Percentiles rank a stretch among this genome's conserved stretches.
phyloP scores from a whole-genome alignment of 1,140 invertebrate species.

The Atta colombica region DNA sequence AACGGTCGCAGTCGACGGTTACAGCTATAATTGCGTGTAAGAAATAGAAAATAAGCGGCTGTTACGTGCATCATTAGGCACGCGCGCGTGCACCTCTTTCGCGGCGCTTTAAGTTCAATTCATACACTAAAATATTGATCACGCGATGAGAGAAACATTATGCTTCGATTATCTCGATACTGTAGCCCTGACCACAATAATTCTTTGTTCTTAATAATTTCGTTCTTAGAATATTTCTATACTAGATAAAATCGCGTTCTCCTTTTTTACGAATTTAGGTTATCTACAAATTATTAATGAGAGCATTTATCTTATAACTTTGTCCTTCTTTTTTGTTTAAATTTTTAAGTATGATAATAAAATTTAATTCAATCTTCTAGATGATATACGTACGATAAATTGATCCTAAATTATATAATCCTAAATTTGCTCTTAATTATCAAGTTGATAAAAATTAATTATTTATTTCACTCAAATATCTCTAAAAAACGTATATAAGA shows the following conservation, averaged over 20 bases:
- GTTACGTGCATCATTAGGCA: conserved; percentile 61
- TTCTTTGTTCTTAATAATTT: not conserved
- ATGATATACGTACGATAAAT: too few relatives aligned
- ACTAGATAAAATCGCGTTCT: not conserved
- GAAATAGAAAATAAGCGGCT: conserved; percentile 65
- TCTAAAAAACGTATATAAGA: not conserved
- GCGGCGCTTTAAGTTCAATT: conserved; percentile 31
- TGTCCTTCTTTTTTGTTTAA: not conserved
- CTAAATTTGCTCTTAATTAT: too few relatives aligned
- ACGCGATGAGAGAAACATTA: conserved; percentile 16
- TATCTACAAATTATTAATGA: not conserved
- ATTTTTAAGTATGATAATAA: not conserved
- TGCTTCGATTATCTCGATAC: not conserved
- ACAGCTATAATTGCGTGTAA: conserved; percentile 63
- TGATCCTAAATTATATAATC: too few relatives aligned
- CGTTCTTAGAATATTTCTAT: not conserved
- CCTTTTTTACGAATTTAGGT: not conserved
- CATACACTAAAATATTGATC: conserved; percentile 42
- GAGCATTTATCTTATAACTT: not conserved
- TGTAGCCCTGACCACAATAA: not conserved
- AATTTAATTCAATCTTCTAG: not conserved
- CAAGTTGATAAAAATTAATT: not conserved
- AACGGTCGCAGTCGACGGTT: conserved; percentile 49
- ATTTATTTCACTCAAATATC: not conserved
- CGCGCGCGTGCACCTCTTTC: conserved; percentile 49